Evolutionary conservation across 2,797 vertebrate genomes (phyloP).

Genomic region (Gallirallus australis): DNA sequence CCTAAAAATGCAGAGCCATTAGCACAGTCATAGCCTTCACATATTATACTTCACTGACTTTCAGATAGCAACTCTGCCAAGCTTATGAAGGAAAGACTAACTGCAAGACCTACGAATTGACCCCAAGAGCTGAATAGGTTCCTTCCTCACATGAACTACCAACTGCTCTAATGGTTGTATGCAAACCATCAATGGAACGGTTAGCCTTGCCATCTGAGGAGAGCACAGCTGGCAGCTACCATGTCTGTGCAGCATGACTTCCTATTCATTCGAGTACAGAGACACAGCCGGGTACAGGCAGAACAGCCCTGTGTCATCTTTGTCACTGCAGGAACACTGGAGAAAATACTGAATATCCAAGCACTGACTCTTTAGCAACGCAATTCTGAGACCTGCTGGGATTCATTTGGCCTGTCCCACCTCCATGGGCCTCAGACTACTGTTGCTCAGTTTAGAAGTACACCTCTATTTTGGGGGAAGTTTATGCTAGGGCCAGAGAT

Average conservation of each 20-base stretch:
- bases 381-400: background rate
- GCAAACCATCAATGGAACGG: background rate
- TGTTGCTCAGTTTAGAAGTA: background rate
- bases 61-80: background rate
- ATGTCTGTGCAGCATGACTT: background rate
- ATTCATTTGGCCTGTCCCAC: background rate
- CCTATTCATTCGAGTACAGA: accelerated
- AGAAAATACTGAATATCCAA: background rate
- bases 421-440: background rate
- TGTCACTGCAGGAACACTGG: background rate
- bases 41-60: background rate
- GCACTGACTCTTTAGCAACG: background rate
- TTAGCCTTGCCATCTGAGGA: background rate
- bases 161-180: background rate
- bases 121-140: background rate
- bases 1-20: background rate
- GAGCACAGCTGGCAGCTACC: background rate
- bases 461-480: background rate
- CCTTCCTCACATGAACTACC: background rate
- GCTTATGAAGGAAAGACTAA: background rate
- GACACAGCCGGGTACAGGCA: background rate
- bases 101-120: background rate
- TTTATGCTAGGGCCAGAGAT: background rate
- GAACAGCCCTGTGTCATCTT: background rate
- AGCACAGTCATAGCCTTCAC: background rate